Evolutionary conservation across 2,797 vertebrate species (phyloP), one percentile per base, ranked within the genome.

Genomic region (Muraenolepis orangiensis): DNA sequence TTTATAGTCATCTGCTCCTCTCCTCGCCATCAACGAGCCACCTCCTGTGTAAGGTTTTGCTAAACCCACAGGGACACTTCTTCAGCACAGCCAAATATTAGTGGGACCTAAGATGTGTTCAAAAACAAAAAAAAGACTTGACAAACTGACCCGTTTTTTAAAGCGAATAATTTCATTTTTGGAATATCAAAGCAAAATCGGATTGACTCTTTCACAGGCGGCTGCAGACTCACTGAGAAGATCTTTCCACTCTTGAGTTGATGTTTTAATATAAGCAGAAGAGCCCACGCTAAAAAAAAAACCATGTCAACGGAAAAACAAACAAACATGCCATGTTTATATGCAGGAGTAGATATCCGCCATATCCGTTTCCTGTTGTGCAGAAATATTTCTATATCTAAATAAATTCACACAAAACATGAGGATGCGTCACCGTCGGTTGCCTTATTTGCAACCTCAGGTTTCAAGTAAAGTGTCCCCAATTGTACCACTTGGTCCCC

Each of bases 31-130:
- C 76, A 28, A 66, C 46, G 23, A 66, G 32, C 36, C 72, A 38
- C 23, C 77, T 76, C 66, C 72, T 80, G 72, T 82, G 80, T 66
- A 84, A 87, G 30, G 82, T 20, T 46, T 34, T 89, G 89, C 51
- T 73, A 78, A 36, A 82, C 90, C 74, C 89, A 87, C 72, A 81
- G 87, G 66, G 87, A 89, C 0, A 28, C 90, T 7, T 34, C 32
- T 34, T 18, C 23, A 88, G 88, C 64, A 82, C 87, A 72, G 11
- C 8, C 71, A 75, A 2, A 16, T 82, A 89, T 85, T 83, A 85
- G 85, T n/a, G n/a, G n/a, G n/a, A n/a, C n/a, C n/a, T n/a, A n/a
- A n/a, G n/a, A n/a, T n/a, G n/a, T n/a, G n/a, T n/a, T n/a, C n/a
- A n/a, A n/a, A n/a, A n/a, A n/a, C n/a, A n/a, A 66, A n/a, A 66